A percentile compares a stretch with the other conserved stretches of the same genome.
These are phyloP conservation scores for Mystacornis crossleyi DNA, from an alignment of 2,113 vertebrate species.

Conservation along the genomic window DNA sequence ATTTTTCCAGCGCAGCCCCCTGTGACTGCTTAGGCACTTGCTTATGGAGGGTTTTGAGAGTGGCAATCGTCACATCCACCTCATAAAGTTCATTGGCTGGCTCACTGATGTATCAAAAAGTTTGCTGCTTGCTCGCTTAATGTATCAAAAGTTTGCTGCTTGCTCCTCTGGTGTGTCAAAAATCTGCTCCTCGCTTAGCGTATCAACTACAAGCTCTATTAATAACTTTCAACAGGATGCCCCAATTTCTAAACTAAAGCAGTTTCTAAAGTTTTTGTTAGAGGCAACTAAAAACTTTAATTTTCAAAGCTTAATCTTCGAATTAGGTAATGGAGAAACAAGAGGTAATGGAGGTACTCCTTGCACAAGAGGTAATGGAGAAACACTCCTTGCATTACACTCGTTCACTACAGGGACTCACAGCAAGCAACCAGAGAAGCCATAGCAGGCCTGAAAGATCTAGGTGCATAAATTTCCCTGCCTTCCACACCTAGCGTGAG, in stretches of 20 bases:
- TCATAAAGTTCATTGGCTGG: not conserved
- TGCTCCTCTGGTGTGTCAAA: not conserved
- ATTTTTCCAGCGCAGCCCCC: not conserved
- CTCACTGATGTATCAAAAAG: not conserved
- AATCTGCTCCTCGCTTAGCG: not conserved
- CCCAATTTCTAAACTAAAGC: not conserved
- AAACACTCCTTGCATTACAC: not conserved
- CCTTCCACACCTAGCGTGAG: not conserved
- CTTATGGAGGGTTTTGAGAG: not conserved
- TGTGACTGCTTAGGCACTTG: not conserved
- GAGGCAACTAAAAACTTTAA: not conserved
- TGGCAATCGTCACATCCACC: not conserved
- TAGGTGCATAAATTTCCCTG: not conserved
- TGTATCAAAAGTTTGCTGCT: not conserved
- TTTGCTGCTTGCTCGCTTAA: not conserved
- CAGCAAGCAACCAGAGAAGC: not conserved
- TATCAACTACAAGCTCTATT: not conserved
- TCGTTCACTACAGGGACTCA: not conserved
- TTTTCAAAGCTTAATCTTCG: not conserved
- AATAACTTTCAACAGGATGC: not conserved
- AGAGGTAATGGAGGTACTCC: not conserved
- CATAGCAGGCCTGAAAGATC: not conserved
- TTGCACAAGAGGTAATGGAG: not conserved
- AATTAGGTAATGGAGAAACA: not conserved
- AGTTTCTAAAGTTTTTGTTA: not conserved